phyloP scores from a whole-genome alignment of 2,797 vertebrate species.

The Eremophila alpestris region DNA sequence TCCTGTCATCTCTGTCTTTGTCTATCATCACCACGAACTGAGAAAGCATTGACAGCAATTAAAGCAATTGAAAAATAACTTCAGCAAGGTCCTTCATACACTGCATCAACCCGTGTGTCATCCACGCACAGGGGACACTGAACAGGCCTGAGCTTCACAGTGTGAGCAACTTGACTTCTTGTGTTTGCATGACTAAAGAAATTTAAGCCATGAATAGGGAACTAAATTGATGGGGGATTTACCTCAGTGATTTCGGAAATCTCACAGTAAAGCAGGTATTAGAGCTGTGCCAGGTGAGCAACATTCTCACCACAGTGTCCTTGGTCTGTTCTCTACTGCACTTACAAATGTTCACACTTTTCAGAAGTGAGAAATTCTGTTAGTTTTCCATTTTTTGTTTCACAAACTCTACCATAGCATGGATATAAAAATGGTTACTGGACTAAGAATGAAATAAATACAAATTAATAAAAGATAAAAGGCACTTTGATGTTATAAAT shows the following conservation, averaged over 20 bases:
- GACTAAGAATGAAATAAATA: slow-evolving; percentile 53
- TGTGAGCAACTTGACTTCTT: neutral
- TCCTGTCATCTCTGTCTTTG: neutral
- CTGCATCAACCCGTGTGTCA: neutral
- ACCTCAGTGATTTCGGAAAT: neutral
- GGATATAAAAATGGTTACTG: slow-evolving; percentile 14
- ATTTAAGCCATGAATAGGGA: neutral
- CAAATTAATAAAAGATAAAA: slow-evolving; percentile 57
- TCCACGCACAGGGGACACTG: neutral
- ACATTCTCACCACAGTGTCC: neutral
- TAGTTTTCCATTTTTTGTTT: neutral
- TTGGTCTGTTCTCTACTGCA: neutral
- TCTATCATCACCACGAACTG: neutral
- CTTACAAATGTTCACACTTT: neutral
- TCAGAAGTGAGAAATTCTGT: neutral
- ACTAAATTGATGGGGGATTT: neutral
- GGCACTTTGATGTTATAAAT: slow-evolving; percentile 59
- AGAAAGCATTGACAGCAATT: neutral
- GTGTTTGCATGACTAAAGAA: neutral
- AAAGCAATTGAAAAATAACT: neutral
- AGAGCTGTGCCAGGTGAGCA: neutral
- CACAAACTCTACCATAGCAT: neutral
- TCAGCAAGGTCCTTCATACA: neutral
- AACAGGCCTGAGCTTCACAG: neutral
- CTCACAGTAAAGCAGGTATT: neutral